These are phyloP conservation scores for Graptemys geographica DNA, from an alignment of 2,797 vertebrate genomes.

Conservation along the genomic window DNA sequence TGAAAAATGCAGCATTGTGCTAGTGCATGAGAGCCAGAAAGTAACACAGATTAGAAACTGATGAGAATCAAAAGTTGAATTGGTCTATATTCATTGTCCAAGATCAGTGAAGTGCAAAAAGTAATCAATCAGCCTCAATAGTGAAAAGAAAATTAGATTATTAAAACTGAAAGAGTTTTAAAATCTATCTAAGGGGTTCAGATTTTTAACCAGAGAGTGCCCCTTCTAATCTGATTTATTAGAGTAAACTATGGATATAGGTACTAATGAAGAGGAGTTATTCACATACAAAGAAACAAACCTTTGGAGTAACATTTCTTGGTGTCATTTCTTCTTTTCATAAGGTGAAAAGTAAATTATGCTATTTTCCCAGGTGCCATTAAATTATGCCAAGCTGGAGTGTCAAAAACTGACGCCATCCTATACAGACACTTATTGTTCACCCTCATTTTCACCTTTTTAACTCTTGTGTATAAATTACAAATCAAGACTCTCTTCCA, in stretches of 20 bases:
- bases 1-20: not conserved
- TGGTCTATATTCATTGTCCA: not conserved
- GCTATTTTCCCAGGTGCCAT: not conserved
- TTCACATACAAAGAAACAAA: not conserved
- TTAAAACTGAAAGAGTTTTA: not conserved
- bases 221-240: not conserved
- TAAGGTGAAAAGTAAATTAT: not conserved
- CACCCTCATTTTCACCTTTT: not conserved
- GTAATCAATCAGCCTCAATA: not conserved
- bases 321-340: not conserved
- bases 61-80: not conserved
- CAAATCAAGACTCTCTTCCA: not conserved
- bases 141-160: not conserved
- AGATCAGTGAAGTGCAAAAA: constrained; percentile 1
- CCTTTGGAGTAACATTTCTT: not conserved
- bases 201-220: not conserved
- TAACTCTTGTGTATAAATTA: accelerated
- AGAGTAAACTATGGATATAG: not conserved
- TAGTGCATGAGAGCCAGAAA: not conserved
- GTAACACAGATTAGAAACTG: not conserved
- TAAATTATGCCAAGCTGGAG: not conserved
- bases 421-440: not conserved
- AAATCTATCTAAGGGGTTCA: not conserved
- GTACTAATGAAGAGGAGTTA: not conserved
- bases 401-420: constrained; percentile 2